Base-by-base conservation (phyloP, 2,113 vertebrate species). In the Trematocara marginatum region DNA sequence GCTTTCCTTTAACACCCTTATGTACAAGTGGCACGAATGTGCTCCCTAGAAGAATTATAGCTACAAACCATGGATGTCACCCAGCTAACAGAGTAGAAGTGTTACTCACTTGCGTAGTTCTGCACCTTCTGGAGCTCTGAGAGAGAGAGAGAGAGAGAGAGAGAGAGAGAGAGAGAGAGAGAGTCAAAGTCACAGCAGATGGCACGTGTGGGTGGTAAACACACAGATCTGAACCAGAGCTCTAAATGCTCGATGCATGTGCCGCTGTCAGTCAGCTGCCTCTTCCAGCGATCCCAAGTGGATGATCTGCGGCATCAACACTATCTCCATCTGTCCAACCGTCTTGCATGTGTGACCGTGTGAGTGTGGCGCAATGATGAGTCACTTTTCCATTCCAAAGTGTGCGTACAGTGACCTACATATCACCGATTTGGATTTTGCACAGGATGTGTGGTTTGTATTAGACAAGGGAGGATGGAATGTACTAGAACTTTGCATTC, bases 41-140 rank as follows among this genome's bases (percentile, higher is more conserved):
- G 45, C 29, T 76, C 16, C 26, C 16, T n/a, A 12, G 45, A n/a
- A 34, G 26, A 76, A 34, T 76, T 51, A 34, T 51, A 76, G 29
- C 15, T 76, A 8, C 16, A 76, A 51, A 76, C 26, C 45, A n/a
- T 51, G 45, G 71, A 76, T 76, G 71, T 45, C 51, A 47, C 6
- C 23, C 51, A 18, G 13, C 7, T 49, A 35, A 69, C 9, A 35
- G 78, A 35, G 7, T 7, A 18, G 1, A 42, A 9, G 53, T 79
- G 6, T 35, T 80, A 96, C 96, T 95, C 90, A 97, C 96, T 96
- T 76, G 95, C 81, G 34, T 96, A 97, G 92, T 96, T 96, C 88
- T 97, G 96, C n/a, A 97, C 78, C 79, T 95, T 96, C 51, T 93
- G 89, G 10, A 96, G 93, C 66, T 97, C 96, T 97, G 83, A 4